These are phyloP conservation scores for Eumerus sabulonum DNA, from an alignment of 2,888 invertebrate genomes.

Conservation along the genomic window DNA sequence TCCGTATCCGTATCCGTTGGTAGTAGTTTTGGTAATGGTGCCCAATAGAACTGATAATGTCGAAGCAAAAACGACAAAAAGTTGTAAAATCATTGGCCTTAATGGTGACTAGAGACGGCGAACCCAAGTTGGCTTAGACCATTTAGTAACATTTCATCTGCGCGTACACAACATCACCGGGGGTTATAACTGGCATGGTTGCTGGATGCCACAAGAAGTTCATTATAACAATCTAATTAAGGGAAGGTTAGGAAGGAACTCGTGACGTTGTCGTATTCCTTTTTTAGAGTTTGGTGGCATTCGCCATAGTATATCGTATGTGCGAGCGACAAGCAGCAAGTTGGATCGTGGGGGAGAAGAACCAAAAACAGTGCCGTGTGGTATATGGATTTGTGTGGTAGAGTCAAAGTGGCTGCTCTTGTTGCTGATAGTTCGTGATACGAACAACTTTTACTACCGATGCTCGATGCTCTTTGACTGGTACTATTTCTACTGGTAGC, in stretches of 20 bases:
- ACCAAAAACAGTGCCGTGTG: slow-evolving; percentile 5
- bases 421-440: slow-evolving; percentile 57
- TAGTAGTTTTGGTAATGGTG: slow-evolving; percentile 67
- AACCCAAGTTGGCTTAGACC: slow-evolving; percentile 24
- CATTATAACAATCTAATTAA: slow-evolving; percentile 72
- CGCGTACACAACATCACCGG: slow-evolving; percentile 15
- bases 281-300: slow-evolving; percentile 22
- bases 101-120: slow-evolving; percentile 39
- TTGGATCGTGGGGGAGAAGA: neutral
- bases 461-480: neutral
- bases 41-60: slow-evolving; percentile 69
- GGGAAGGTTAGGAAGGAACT: slow-evolving; percentile 65
- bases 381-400: slow-evolving; percentile 30
- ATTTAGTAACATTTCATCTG: slow-evolving; percentile 56
- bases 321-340: neutral
- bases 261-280: slow-evolving; percentile 69
- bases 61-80: slow-evolving; percentile 61
- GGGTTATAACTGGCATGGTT: slow-evolving; percentile 53
- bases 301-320: slow-evolving; percentile 8
- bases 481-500: neutral
- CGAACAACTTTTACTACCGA: neutral
- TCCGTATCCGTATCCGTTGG: slow-evolving; percentile 9
- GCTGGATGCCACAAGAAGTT: slow-evolving; percentile 70
- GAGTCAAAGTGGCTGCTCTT: slow-evolving; percentile 62
- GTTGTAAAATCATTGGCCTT: slow-evolving; percentile 56